These are phyloP conservation scores for Dolichallabes microphthalmus DNA, from an alignment of 2,113 vertebrate genomes.

Conservation along the genomic window DNA sequence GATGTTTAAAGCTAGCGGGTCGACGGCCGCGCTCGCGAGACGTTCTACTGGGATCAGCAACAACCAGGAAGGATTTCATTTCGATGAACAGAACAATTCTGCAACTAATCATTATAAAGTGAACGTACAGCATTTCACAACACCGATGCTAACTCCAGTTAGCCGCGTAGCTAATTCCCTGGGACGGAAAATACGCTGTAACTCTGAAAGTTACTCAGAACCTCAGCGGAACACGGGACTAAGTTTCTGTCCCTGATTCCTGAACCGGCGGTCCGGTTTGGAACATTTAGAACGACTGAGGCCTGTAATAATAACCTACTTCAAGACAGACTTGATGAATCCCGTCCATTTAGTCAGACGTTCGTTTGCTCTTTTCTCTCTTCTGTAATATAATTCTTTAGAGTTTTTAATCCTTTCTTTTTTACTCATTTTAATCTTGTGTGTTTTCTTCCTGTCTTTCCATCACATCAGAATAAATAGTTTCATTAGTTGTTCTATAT, in stretches of 20 bases:
- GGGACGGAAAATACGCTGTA: no score
- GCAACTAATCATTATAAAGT: neutral
- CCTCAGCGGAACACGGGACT: no score
- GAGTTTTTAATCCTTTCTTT: neutral
- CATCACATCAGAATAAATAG: neutral
- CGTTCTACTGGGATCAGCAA: neutral
- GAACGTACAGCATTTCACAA: no score
- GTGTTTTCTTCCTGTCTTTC: neutral
- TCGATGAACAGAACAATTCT: neutral
- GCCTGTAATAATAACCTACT: no score
- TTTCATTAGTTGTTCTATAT: neutral
- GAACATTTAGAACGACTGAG: no score
- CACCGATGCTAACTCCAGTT: no score
- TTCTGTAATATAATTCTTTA: neutral
- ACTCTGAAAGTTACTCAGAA: no score
- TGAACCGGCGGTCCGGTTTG: no score
- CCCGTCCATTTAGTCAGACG: no score
- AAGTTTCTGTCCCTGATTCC: no score
- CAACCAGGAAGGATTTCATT: neutral
- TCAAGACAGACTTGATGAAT: no score
- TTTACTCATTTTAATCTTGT: neutral
- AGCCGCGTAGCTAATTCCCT: no score
- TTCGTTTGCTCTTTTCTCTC: neutral
- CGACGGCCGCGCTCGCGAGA: neutral
- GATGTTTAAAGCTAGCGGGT: neutral